Conservation (phyloP, 2,113 vertebrate species). For the Trichomycterus rosablanca region DNA sequence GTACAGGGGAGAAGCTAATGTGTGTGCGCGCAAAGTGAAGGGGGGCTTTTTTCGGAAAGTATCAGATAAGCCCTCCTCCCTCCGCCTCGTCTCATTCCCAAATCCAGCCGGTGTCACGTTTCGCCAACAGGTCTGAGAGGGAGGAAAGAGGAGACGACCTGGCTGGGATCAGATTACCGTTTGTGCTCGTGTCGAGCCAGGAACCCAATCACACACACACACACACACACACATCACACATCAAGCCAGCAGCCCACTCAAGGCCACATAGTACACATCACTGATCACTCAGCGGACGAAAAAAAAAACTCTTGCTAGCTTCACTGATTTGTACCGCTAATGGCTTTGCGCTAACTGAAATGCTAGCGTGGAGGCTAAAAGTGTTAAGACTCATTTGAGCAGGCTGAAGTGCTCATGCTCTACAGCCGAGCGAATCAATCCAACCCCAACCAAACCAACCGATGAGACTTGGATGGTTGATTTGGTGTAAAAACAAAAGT, state of each 20-base stretch:
- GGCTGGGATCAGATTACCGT: conserved; percentile 86
- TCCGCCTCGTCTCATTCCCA: conserved; percentile 76
- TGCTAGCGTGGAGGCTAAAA: conserved; percentile 1
- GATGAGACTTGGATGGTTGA: not conserved
- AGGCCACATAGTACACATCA: conserved; percentile 88
- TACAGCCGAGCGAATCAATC: not conserved
- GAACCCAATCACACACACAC: conserved; percentile 70
- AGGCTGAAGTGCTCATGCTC: not conserved
- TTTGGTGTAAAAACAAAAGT: too few relatives aligned
- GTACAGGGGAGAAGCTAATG: conserved; percentile 75
- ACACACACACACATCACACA: conserved; percentile 17
- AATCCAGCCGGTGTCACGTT: conserved; percentile 89
- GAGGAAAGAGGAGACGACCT: conserved; percentile 79
- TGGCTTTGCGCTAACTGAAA: conserved; percentile 21
- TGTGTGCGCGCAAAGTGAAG: conserved; percentile 24
- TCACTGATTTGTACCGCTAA: conserved; percentile 35
- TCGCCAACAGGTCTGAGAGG: conserved; percentile 91
- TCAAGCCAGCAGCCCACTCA: conserved; percentile 89
- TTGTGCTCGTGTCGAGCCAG: conserved; percentile 92
- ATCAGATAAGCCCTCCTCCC: conserved; percentile 85
- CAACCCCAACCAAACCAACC: not conserved
- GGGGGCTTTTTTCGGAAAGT: conserved; percentile 76
- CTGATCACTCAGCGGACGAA: conserved; percentile 81
- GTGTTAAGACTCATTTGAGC: conserved; percentile 20
- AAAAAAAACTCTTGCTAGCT: conserved; percentile 64